Evolutionary conservation across 2,888 invertebrate genomes (phyloP), one percentile per base, ranked within the genome.

Genomic region (Merodon equestris): DNA sequence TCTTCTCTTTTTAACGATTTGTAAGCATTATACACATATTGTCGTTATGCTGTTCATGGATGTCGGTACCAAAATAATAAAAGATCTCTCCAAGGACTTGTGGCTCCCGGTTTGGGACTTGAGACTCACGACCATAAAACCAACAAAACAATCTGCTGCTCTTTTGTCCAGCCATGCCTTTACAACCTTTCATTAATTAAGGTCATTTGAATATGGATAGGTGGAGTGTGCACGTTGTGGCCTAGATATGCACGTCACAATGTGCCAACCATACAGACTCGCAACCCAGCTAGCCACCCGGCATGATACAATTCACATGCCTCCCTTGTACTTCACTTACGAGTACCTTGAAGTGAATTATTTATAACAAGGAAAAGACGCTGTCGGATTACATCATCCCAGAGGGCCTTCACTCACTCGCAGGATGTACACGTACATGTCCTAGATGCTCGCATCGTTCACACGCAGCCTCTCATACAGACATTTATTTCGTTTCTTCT

Each of bases 101-200:
- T 27, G 2, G 3, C 2, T 27, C 27, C 27, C 27, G 27, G 27
- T 27, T 27, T 27, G 27, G 27, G 27, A 27, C 27, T 27, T 27
- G 7, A 27, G 27, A 27, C 2, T 27, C 27, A 27, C 27, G 27
- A 27, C 27, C 27, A 27, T 27, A 44, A 44, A 14, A 44, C 13
- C 14, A 56, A 63, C 51, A 27, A 27, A 27, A 58, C 48, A 70
- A 75, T 70, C 58, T 75, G 53, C 27, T 27, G 27, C 10, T 48
- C 53, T 53, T 53, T 58, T 53, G 34, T 54, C 64, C 48, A 60
- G 53, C 48, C 70, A 54, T 60, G 27, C 27, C 27, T 27, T 27
- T 7, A 27, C 53, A 70, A 75, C 70, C 71, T 54, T 64, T 58
- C 75, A 64, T 76, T 71, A 76, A 76, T 76, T 76, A 71, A 63